Evolutionary conservation across 2,888 invertebrate species (phyloP).

Genomic region (Dynastes maya): DNA sequence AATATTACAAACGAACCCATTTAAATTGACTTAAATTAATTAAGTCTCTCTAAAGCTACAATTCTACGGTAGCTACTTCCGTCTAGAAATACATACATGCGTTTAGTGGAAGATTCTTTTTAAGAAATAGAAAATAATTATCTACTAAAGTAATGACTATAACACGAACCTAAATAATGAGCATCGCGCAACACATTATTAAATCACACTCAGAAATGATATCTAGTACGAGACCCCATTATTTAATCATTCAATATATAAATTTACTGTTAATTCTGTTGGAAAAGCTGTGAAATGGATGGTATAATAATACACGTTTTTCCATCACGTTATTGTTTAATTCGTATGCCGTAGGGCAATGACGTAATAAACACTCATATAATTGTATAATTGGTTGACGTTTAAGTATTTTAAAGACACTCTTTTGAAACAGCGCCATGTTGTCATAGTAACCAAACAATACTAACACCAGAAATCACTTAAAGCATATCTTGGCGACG

Average conservation of each 20-base stretch:
- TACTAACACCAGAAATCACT: no score
- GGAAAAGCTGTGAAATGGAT: slow-evolving; percentile 5
- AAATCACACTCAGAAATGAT: background rate
- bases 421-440: background rate
- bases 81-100: no score
- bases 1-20: no score
- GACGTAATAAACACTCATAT: slow-evolving; percentile 23
- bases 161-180: no score
- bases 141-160: no score
- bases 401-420: slow-evolving; percentile 24
- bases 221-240: background rate
- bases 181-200: background rate
- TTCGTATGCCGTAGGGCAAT: slow-evolving; percentile 18
- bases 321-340: slow-evolving; percentile 19
- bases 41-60: no score
- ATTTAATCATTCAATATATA: background rate
- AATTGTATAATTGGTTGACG: slow-evolving; percentile 35
- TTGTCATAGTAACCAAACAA: no score
- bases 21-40: no score
- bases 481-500: no score
- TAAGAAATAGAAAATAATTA: no score
- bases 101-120: no score
- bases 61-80: no score
- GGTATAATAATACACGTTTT: slow-evolving; percentile 25
- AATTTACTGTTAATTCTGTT: background rate